Percentiles rank a stretch among this genome's conserved stretches.
Evolutionary conservation across 2,797 vertebrate genomes (phyloP).

Genomic region (Clarias laeviceps): DNA sequence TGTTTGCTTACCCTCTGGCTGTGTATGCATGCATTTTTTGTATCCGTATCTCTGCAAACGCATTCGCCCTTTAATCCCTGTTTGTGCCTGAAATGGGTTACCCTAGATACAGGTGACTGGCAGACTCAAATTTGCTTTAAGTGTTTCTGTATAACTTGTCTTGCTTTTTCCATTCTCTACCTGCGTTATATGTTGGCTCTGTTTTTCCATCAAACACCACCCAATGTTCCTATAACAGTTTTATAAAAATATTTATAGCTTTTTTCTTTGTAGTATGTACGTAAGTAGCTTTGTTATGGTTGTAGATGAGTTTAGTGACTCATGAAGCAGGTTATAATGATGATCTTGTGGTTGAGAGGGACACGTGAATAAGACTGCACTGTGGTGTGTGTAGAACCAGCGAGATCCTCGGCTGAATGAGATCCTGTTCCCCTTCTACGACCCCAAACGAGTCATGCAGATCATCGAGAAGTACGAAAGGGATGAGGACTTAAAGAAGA

Average conservation of each 20-base stretch:
- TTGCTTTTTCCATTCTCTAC: not conserved
- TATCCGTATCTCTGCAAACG: slow-evolving; percentile 13
- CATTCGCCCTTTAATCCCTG: slow-evolving; percentile 43
- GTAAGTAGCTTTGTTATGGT: slow-evolving; percentile 8
- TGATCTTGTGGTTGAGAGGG: slow-evolving; percentile 15
- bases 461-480: slow-evolving; percentile 95
- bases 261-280: not conserved
- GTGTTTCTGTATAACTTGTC: not conserved
- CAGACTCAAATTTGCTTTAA: not conserved
- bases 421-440: slow-evolving; percentile 98
- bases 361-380: slow-evolving; percentile 9
- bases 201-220: slow-evolving; percentile 16
- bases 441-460: slow-evolving; percentile 93
- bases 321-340: slow-evolving; percentile 21
- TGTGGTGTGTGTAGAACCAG: slow-evolving; percentile 78
- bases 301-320: slow-evolving; percentile 24
- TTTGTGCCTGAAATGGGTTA: slow-evolving; percentile 39
- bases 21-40: slow-evolving; percentile 28
- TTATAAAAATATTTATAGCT: slow-evolving; percentile 3
- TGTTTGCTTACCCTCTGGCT: slow-evolving; percentile 38
- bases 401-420: slow-evolving; percentile 96
- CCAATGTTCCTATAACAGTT: slow-evolving; percentile 1
- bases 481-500: slow-evolving; percentile 87
- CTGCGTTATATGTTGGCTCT: not conserved
- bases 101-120: slow-evolving; percentile 8